Evolutionary conservation across 92 coral and sea anemone genomes (phyloP), one percentile per base, ranked within the genome.

Genomic region (Porites divaricata): DNA sequence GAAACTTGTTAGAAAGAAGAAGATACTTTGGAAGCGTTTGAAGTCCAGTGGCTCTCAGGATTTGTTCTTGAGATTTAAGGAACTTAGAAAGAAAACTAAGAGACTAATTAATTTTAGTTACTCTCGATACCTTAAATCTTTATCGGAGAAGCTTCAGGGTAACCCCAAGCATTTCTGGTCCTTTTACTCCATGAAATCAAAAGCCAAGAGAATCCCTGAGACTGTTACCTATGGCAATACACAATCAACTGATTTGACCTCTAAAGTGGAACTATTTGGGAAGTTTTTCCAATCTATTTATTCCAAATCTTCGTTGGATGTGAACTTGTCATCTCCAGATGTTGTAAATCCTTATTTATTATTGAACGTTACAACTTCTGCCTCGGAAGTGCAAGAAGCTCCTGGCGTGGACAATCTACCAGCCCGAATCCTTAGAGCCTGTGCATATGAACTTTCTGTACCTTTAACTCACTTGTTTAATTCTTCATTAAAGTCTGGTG

Each of bases 281-380:
- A 77, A 57, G 67, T 85, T 65, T 68, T 85, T 85, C 63, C 84
- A 70, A 11, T 85, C 89, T 6, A 78, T 85, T 22, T 85, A 77
- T 70, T 64, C 67, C 3, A 78, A 67, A 77, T 25, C 51, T 65
- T 64, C 70, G 35, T 6, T n/a, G 10, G 78, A 78, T 77, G 63
- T 25, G 52, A 83, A 53, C 10, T 2, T 2, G n/a, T 41, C 28
- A 16, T 12, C 48, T 80, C 15, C 76, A 66, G 76, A 80, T 80
- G 77, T 80, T n/a, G 75, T 80, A 26, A 80, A 80, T 66, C 65
- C 85, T 20, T 23, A 80, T 48, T 80, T 67, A 14, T 16, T 50
- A n/a, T 80, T 66, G 6, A 67, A 80, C 19, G 75, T 80, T 66
- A 80, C 74, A 52, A 80, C 85, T 66, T 23, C 76, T 7, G 76